Evolutionary conservation across 2,113 vertebrate species (phyloP).

Genomic region (Trinectes maculatus): DNA sequence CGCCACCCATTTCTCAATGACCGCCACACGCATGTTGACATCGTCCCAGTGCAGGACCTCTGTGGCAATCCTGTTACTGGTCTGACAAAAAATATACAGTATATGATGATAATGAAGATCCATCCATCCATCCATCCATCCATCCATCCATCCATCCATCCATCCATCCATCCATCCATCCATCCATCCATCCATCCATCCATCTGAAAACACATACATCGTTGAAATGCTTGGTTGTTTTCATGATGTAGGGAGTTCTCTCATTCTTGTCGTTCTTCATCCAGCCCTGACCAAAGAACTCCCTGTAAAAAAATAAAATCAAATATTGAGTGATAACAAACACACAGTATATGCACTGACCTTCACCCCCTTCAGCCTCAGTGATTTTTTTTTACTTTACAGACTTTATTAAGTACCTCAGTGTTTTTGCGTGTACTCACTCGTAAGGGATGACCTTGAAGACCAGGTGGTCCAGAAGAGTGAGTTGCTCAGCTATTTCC

Average conservation of each 20-base stretch:
- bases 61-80: constrained; percentile 94
- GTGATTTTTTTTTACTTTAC: background rate
- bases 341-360: background rate
- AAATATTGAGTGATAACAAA: constrained; percentile 9
- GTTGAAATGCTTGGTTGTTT: constrained; percentile 97
- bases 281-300: constrained; percentile 99
- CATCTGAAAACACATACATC: constrained; percentile 83
- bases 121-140: background rate
- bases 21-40: constrained; percentile 82
- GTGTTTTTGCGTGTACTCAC: constrained; percentile 80
- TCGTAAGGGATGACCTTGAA: constrained; percentile 97
- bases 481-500: constrained; percentile 96
- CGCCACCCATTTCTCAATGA: constrained; percentile 98
- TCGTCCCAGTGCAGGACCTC: constrained; percentile 94
- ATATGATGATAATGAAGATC: background rate
- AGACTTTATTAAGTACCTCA: background rate
- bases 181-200: background rate
- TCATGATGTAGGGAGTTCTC: constrained; percentile 96
- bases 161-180: constrained; percentile 6
- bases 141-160: background rate
- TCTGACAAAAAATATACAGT: constrained; percentile 68
- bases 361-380: background rate
- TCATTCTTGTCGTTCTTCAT: constrained; percentile 98
- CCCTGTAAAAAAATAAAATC: constrained; percentile 77
- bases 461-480: constrained; percentile 94